phyloP scores from a whole-genome alignment of 1,140 invertebrate genomes.

The Octopus bimaculoides region DNA sequence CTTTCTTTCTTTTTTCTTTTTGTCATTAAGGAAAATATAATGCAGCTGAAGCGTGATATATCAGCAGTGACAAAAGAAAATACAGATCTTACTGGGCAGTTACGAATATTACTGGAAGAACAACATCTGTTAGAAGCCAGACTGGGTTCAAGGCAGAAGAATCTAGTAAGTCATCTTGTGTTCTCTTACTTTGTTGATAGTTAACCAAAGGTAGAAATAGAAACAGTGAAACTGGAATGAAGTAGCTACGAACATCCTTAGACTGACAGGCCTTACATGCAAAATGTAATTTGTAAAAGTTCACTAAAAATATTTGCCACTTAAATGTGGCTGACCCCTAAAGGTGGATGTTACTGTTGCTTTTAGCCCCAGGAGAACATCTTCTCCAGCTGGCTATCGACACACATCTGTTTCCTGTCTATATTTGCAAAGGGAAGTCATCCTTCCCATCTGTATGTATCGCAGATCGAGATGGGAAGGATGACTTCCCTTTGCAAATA shows the following conservation, averaged over 20 bases:
- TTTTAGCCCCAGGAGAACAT: too few species aligned
- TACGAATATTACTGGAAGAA: conserved; percentile 48
- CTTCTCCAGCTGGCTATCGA: too few species aligned
- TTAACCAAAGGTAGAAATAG: background rate
- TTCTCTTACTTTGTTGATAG: background rate
- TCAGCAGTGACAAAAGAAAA: conserved; percentile 51
- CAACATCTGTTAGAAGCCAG: conserved; percentile 44
- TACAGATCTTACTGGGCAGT: conserved; percentile 50
- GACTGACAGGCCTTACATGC: background rate
- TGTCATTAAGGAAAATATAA: conserved; percentile 44
- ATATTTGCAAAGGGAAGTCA: too few species aligned
- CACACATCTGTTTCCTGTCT: too few species aligned
- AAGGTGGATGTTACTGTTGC: too few species aligned
- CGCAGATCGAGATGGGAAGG: too few species aligned
- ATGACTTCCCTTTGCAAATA: too few species aligned
- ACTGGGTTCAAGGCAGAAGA: conserved; percentile 53
- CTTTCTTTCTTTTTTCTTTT: background rate
- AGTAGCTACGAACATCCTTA: background rate
- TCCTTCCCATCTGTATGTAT: too few species aligned
- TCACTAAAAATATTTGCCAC: too few species aligned
- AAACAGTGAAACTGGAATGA: background rate
- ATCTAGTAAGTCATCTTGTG: conserved; percentile 41
- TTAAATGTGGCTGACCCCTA: too few species aligned
- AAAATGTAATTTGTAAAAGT: too few species aligned
- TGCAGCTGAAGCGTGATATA: conserved; percentile 42